Percentiles rank a stretch among this genome's conserved stretches.
Conservation (phyloP, 2,888 invertebrate genomes). For the Notodonta ziczac region DNA sequence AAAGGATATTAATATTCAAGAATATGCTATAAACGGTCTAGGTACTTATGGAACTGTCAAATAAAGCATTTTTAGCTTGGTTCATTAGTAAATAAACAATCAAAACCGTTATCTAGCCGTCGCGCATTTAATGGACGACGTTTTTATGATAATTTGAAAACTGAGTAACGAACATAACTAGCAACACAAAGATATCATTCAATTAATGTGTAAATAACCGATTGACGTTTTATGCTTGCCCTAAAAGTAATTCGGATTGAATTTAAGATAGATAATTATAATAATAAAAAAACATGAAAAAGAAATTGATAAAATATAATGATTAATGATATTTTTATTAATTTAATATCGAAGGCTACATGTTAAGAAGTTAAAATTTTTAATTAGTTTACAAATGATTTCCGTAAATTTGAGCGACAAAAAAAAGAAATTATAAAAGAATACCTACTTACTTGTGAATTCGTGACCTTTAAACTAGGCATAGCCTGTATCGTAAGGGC, state of each 20-base stretch:
- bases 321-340: no score
- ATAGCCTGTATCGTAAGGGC: no score
- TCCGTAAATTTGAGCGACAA: no score
- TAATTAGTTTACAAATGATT: no score
- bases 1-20: no score
- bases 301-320: no score
- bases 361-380: no score
- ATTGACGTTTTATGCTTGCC: slow-evolving; percentile 42
- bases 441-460: no score
- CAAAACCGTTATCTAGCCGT: neutral
- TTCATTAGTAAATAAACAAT: slow-evolving; percentile 8
- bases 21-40: neutral
- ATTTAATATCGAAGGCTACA: no score
- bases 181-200: slow-evolving; percentile 26
- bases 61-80: slow-evolving; percentile 3
- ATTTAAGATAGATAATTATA: neutral
- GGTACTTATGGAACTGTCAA: neutral
- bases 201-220: slow-evolving; percentile 40
- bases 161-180: slow-evolving; percentile 15
- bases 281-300: no score
- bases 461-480: no score
- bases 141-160: slow-evolving; percentile 8
- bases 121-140: slow-evolving; percentile 5
- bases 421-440: no score
- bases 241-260: slow-evolving; percentile 18